A percentile compares a stretch with the other conserved stretches of the same genome.
phyloP scores from a whole-genome alignment of 2,797 vertebrate genomes.

The Coendou prehensilis region DNA sequence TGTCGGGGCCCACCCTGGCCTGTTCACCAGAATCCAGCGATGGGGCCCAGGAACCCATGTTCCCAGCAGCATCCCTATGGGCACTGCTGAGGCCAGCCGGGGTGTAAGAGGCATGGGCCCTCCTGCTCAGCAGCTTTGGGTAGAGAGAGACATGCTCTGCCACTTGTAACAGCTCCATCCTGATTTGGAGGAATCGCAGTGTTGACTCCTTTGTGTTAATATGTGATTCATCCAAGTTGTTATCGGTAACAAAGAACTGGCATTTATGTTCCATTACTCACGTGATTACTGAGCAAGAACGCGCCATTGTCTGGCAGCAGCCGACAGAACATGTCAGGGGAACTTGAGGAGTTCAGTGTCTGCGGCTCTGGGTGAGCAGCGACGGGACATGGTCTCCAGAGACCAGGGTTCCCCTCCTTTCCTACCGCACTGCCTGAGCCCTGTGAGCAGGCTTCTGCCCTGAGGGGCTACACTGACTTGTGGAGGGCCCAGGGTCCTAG shows the following conservation, averaged over 20 bases:
- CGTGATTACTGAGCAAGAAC: background rate
- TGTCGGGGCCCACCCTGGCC: background rate
- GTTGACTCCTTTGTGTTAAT: background rate
- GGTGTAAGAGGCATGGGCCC: background rate
- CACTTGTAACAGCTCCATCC: background rate
- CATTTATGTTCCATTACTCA: background rate
- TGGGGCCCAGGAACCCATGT: background rate
- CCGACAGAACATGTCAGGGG: background rate
- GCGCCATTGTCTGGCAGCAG: background rate
- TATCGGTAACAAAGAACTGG: background rate
- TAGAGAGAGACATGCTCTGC: background rate
- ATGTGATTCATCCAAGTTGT: slow-evolving; percentile 1
- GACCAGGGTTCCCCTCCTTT: background rate
- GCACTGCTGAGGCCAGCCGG: background rate
- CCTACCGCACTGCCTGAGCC: background rate
- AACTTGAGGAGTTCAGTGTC: background rate
- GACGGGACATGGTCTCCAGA: background rate
- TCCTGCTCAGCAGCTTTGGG: background rate
- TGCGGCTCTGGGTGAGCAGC: accelerated
- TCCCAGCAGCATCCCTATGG: background rate
- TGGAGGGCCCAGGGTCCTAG: background rate
- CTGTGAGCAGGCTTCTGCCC: accelerated
- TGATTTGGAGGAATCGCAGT: background rate
- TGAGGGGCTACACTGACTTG: background rate
- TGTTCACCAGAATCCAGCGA: background rate